These are phyloP conservation scores for Siniperca undulata DNA, from an alignment of 2,797 vertebrate species.

Conservation along the genomic window DNA sequence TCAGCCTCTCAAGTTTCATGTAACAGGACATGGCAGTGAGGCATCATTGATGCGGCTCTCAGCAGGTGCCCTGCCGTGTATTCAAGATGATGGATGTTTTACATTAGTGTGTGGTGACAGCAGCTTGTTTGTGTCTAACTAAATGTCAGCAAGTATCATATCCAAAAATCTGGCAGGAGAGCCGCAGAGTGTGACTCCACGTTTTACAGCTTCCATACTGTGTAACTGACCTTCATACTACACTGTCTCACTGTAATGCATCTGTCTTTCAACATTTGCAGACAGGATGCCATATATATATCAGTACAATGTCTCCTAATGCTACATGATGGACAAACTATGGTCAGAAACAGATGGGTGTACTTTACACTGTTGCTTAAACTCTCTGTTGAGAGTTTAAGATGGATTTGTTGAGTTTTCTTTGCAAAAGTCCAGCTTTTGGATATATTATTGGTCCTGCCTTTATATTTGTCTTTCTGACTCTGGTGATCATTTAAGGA, in stretches of 20 bases:
- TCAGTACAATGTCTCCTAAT: neutral
- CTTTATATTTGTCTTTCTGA: neutral
- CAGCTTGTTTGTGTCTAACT: conserved; percentile 79
- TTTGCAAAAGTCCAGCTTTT: neutral
- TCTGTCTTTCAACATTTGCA: conserved; percentile 33
- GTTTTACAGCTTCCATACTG: conserved; percentile 61
- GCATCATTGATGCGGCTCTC: conserved; percentile 56
- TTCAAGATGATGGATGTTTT: conserved; percentile 82
- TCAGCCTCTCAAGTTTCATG: conserved; percentile 35
- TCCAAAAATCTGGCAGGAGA: conserved; percentile 73
- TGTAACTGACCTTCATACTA: conserved; percentile 64
- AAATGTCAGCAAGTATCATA: conserved; percentile 82
- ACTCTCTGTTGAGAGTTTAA: neutral
- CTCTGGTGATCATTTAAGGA: neutral
- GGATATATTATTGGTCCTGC: neutral
- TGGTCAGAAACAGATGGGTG: conserved; percentile 3
- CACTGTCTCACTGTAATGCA: conserved; percentile 18
- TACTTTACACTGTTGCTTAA: conserved; percentile 12
- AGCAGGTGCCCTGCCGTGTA: conserved; percentile 64
- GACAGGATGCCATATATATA: conserved; percentile 8
- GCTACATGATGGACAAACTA: conserved; percentile 9
- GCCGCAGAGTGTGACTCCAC: conserved; percentile 53
- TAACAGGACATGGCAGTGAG: conserved; percentile 70
- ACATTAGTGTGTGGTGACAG: conserved; percentile 81
- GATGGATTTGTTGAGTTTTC: neutral